These are phyloP conservation scores for Crypturellus tataupa DNA, from an alignment of 2,797 vertebrate genomes.

Conservation along the genomic window DNA sequence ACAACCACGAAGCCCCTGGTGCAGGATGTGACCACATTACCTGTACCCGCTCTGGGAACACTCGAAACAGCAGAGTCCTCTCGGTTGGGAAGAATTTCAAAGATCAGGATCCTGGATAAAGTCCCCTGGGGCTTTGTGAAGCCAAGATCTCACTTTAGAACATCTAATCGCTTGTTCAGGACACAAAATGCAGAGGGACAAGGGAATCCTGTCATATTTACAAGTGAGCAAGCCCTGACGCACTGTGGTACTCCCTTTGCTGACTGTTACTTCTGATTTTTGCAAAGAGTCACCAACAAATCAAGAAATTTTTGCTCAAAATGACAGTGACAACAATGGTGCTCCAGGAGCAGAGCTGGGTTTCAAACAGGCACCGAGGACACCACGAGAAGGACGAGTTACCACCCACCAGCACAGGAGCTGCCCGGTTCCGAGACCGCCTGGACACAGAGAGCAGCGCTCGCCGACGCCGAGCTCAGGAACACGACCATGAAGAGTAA, in stretches of 20 bases:
- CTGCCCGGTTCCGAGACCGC: background rate
- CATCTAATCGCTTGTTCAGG: background rate
- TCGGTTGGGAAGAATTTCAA: rapidly evolving
- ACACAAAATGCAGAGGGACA: background rate
- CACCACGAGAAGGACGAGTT: rapidly evolving
- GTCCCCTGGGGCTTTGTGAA: background rate
- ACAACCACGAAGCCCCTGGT: rapidly evolving
- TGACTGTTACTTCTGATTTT: background rate
- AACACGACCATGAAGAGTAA: no score
- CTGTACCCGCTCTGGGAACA: rapidly evolving
- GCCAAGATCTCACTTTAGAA: rapidly evolving
- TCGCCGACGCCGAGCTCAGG: background rate
- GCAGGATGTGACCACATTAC: rapidly evolving
- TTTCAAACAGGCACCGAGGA: background rate
- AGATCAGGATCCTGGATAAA: background rate
- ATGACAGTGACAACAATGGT: background rate
- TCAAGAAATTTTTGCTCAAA: background rate
- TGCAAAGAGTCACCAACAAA: background rate
- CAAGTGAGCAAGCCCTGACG: background rate
- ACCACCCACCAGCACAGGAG: background rate
- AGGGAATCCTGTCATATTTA: background rate
- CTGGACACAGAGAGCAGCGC: background rate
- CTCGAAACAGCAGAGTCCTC: rapidly evolving
- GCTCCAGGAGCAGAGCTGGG: background rate
- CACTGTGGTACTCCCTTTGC: background rate